Base-by-base conservation (phyloP, 2,888 invertebrate genomes). In the Meteorus cinctellus region DNA sequence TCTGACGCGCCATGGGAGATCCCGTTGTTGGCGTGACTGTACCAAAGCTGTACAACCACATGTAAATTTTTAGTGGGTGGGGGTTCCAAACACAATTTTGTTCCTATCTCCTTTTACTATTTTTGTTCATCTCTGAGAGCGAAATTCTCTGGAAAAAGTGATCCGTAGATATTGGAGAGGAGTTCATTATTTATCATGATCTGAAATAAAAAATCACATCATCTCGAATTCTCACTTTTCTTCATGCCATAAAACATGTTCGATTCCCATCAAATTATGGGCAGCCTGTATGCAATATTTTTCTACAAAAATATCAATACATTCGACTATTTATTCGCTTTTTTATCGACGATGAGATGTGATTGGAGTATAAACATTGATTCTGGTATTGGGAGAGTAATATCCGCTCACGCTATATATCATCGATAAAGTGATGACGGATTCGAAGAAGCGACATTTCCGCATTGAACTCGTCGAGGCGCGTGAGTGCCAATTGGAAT, bases 1-100 rank as follows among this genome's bases (percentile, higher is more conserved):
- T 16, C 71, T 34, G 51, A 60, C 71, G 51, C 29, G 29, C 29
- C 27, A n/a, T 12, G 51, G 14, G 5, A 16, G 48, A 34, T 12
- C 68, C 45, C 34, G 55, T 55, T 19, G 19, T 55, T 55, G 19
- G 55, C 55, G 55, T 55, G 19, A 55, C n/a, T 19, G 6, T 24
- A 55, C 10, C n/a, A 55, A 24, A 19, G 24, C 45, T 29, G 31
- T 29, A 67, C 14, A 67, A 45, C 19, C n/a, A 48, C 48, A 67
- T 48, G 68, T 29, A 68, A 68, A 68, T 68, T 45, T 48, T 55
- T n/a, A 69, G 19, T 69, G 69, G 55, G 69, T 69, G 34, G 69
- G 55, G 19, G 69, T 27, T 69, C 6, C n/a, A 36, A 12, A 29
- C 41, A 68, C 48, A 31, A 27, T n/a, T 14, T 68, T 48, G 14